These are phyloP conservation scores for Psittacula echo DNA, from an alignment of 2,797 vertebrate genomes.

Conservation along the genomic window DNA sequence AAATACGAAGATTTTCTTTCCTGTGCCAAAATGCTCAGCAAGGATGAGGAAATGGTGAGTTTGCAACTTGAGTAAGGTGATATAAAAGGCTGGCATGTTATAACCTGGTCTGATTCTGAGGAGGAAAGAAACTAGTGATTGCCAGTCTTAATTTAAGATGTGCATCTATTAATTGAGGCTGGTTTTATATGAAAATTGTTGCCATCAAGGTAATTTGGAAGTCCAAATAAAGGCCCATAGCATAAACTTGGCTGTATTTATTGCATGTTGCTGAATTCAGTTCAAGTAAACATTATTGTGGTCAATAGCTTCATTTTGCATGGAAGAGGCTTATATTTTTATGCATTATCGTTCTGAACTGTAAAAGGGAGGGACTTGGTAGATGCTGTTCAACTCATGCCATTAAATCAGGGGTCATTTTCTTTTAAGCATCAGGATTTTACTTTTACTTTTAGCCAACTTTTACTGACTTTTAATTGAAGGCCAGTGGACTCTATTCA, in stretches of 20 bases:
- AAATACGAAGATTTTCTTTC: conserved; percentile 94
- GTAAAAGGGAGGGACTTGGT: not conserved
- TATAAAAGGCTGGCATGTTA: not conserved
- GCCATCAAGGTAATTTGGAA: not conserved
- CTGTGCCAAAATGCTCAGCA: conserved; percentile 90
- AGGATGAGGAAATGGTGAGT: conserved; percentile 92
- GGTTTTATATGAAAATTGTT: not conserved
- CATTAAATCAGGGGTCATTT: not conserved
- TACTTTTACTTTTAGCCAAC: not conserved
- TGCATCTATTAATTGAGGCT: not conserved
- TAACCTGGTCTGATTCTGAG: not conserved
- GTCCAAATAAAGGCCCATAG: not conserved
- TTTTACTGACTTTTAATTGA: not conserved
- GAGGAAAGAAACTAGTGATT: not conserved
- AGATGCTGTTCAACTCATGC: not conserved
- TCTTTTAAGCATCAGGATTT: not conserved
- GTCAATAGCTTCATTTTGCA: not conserved
- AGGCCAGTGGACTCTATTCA: not conserved
- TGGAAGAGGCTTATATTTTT: not conserved
- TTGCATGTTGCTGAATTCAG: not conserved
- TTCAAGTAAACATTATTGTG: not conserved
- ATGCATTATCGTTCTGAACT: not conserved
- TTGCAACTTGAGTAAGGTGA: not conserved
- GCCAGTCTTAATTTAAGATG: not conserved
- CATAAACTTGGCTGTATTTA: not conserved